These are phyloP conservation scores for Coendou prehensilis DNA, from an alignment of 2,797 vertebrate species.

Conservation along the genomic window DNA sequence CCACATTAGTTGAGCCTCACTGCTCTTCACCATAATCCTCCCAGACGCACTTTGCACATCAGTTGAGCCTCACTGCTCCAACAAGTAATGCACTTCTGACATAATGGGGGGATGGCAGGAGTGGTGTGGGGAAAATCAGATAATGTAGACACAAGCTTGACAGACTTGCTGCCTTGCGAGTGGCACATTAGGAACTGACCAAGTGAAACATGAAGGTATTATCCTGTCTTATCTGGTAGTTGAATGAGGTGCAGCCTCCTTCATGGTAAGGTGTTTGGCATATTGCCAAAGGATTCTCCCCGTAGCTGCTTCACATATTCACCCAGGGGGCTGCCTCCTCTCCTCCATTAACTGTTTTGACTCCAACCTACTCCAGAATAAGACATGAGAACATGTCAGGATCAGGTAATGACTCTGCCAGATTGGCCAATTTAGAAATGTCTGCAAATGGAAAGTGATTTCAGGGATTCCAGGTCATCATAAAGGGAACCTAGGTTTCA, in stretches of 20 bases:
- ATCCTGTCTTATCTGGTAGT: slow-evolving; percentile 82
- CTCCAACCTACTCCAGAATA: not conserved
- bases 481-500: not conserved
- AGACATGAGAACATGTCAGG: not conserved
- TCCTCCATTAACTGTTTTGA: slow-evolving; percentile 17
- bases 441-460: not conserved
- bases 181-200: slow-evolving; percentile 87
- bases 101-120: slow-evolving; percentile 84
- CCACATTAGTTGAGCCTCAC: slow-evolving; percentile 79
- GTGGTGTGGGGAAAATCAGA: slow-evolving; percentile 84
- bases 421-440: slow-evolving; percentile 1
- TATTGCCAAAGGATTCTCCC: slow-evolving; percentile 63
- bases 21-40: slow-evolving; percentile 78
- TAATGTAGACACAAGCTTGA: slow-evolving; percentile 85
- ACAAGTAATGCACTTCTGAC: slow-evolving; percentile 85
- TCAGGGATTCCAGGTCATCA: not conserved
- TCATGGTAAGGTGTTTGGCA: slow-evolving; percentile 82
- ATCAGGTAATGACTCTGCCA: not conserved
- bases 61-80: slow-evolving; percentile 81
- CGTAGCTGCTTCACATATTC: not conserved
- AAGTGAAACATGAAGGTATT: slow-evolving; percentile 87
- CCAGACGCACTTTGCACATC: slow-evolving; percentile 33
- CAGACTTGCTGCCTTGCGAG: slow-evolving; percentile 79
- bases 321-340: not conserved
- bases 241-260: slow-evolving; percentile 84